Evolutionary conservation across 2,113 vertebrate species (phyloP).

Genomic region (Psophia crepitans): DNA sequence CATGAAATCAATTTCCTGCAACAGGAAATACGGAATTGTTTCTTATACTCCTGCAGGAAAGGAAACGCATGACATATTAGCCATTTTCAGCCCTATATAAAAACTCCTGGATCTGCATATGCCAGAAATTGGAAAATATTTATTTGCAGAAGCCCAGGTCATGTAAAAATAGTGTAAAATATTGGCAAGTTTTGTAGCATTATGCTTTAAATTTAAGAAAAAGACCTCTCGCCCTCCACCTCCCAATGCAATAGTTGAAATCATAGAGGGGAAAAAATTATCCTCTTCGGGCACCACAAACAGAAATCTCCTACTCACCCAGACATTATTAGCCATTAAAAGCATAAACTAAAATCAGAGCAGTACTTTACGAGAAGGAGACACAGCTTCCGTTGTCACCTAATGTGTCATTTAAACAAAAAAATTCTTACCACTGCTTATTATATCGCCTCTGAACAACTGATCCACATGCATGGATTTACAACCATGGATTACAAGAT

Average conservation of each 20-base stretch:
- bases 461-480: background rate
- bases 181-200: background rate
- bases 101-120: background rate
- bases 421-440: background rate
- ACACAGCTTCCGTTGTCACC: background rate
- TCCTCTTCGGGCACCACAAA: background rate
- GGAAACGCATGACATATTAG: background rate
- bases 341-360: background rate
- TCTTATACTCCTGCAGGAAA: background rate
- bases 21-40: rapidly evolving
- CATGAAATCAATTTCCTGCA: background rate
- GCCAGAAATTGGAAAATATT: background rate
- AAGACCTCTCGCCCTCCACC: rapidly evolving
- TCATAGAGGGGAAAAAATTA: background rate
- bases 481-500: background rate
- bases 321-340: background rate
- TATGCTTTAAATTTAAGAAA: background rate
- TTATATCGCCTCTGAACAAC: background rate
- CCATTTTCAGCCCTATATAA: background rate
- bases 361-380: background rate
- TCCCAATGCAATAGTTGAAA: background rate
- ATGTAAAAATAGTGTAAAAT: background rate
- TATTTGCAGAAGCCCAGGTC: background rate
- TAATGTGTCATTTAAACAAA: background rate
- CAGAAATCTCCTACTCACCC: background rate